Conservation (phyloP, 2,888 invertebrate species). For the Cyclophora punctaria region DNA sequence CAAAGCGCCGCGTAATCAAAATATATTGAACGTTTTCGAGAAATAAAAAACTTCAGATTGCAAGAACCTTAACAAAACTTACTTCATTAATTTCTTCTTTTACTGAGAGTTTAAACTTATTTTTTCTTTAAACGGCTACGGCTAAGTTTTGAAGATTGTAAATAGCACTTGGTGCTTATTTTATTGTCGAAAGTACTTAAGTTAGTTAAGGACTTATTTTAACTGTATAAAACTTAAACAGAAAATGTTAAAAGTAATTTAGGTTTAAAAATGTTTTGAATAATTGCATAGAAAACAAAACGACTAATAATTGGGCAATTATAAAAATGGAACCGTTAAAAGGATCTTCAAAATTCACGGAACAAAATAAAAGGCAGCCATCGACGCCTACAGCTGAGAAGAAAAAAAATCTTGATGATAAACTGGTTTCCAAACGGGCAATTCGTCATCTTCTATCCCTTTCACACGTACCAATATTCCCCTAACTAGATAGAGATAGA, state of each 20-base stretch:
- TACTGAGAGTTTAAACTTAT: conserved; percentile 28
- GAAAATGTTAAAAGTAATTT: too few relatives aligned
- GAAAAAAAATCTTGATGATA: conserved; percentile 60
- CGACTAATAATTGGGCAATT: conserved; percentile 13
- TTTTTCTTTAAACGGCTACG: conserved; percentile 24
- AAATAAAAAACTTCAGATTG: not conserved
- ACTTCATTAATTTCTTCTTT: not conserved
- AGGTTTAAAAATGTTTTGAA: too few relatives aligned
- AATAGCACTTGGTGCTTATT: conserved; percentile 55
- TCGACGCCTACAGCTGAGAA: conserved; percentile 61
- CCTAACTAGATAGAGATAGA: conserved; percentile 20
- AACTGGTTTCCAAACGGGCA: conserved; percentile 61
- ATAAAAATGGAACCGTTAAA: conserved; percentile 14
- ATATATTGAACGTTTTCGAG: not conserved
- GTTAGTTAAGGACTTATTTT: too few relatives aligned
- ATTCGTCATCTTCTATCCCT: conserved; percentile 45
- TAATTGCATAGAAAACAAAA: not conserved
- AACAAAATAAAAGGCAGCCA: conserved; percentile 49
- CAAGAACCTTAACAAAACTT: not conserved
- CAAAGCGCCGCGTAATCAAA: not conserved
- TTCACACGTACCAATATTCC: conserved; percentile 14
- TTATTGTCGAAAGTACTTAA: conserved; percentile 25
- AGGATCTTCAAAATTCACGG: conserved; percentile 43
- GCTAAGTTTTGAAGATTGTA: conserved; percentile 55
- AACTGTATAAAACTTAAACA: too few relatives aligned